Percentiles rank a stretch among this genome's conserved stretches.
Evolutionary conservation across 1,140 invertebrate species (phyloP).

Genomic region (Aphidius ervi): DNA sequence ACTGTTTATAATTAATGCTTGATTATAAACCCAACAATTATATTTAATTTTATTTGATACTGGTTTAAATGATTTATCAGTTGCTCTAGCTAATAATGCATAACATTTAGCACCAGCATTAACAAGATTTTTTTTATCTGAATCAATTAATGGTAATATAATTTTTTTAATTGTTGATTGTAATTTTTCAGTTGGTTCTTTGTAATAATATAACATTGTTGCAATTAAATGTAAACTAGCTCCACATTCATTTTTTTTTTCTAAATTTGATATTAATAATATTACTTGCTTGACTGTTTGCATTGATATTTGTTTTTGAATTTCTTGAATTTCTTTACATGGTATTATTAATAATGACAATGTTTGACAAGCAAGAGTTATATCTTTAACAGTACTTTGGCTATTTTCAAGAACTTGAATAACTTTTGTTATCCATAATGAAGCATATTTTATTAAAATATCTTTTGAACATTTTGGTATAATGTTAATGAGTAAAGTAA

Average conservation of each 20-base stretch:
- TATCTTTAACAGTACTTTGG: slow-evolving; percentile 25
- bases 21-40: slow-evolving; percentile 33
- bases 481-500: slow-evolving; percentile 28
- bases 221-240: slow-evolving; percentile 38
- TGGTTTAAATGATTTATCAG: slow-evolving; percentile 38
- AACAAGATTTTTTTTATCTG: slow-evolving; percentile 31
- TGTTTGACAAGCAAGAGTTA: slow-evolving; percentile 35
- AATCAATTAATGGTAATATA: slow-evolving; percentile 37
- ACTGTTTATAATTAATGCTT: slow-evolving; percentile 40
- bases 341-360: slow-evolving; percentile 28
- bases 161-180: slow-evolving; percentile 34
- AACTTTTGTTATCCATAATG: slow-evolving; percentile 40
- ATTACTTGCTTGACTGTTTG: slow-evolving; percentile 43
- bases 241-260: slow-evolving; percentile 22
- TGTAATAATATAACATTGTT: slow-evolving; percentile 37
- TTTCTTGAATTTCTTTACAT: slow-evolving; percentile 36
- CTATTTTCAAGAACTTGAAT: slow-evolving; percentile 34
- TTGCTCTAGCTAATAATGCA: slow-evolving; percentile 34
- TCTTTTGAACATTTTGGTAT: slow-evolving; percentile 32
- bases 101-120: slow-evolving; percentile 39
- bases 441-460: slow-evolving; percentile 32
- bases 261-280: slow-evolving; percentile 28
- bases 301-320: slow-evolving; percentile 42
- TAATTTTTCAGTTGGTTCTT: slow-evolving; percentile 36
- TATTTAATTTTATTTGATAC: slow-evolving; percentile 28